phyloP scores from a whole-genome alignment of 2,113 vertebrate genomes.

The Gorsachius goisagi region DNA sequence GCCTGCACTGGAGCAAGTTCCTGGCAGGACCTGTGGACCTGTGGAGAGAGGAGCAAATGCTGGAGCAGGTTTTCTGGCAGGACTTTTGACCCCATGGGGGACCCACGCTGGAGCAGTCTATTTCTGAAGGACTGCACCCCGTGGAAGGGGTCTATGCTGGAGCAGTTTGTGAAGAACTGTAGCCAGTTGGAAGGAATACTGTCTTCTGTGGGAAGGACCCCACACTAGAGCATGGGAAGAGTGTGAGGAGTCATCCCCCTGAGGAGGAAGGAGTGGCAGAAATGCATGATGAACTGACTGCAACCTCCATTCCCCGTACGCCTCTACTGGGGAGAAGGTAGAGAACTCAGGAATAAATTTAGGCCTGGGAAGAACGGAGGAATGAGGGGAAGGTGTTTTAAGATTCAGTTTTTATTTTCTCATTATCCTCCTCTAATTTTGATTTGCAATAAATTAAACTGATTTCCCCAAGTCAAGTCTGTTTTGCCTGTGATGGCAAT shows the following conservation, averaged over 20 bases:
- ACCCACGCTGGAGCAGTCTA: background rate
- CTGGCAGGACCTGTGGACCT: no score
- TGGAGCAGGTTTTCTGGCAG: no score
- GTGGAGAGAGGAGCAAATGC: background rate
- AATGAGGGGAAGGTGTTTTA: background rate
- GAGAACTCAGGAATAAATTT: background rate
- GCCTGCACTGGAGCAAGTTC: no score
- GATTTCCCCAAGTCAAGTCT: background rate
- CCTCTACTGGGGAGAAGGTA: no score
- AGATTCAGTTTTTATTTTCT: background rate
- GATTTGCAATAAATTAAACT: background rate
- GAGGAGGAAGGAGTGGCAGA: background rate
- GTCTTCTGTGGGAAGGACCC: background rate
- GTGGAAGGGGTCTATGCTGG: background rate
- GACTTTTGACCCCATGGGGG: no score
- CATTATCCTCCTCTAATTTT: background rate
- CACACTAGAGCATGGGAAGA: background rate
- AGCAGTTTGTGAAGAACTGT: background rate
- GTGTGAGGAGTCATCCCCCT: background rate
- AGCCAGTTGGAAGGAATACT: background rate
- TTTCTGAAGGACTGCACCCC: no score
- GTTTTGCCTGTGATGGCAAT: background rate
- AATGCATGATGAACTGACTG: background rate
- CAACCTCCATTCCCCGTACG: no score
- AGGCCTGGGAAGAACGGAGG: background rate